Evolutionary conservation across 2,797 vertebrate genomes (phyloP), one percentile per base, ranked within the genome.

Genomic region (Scomberomorus guttatus): DNA sequence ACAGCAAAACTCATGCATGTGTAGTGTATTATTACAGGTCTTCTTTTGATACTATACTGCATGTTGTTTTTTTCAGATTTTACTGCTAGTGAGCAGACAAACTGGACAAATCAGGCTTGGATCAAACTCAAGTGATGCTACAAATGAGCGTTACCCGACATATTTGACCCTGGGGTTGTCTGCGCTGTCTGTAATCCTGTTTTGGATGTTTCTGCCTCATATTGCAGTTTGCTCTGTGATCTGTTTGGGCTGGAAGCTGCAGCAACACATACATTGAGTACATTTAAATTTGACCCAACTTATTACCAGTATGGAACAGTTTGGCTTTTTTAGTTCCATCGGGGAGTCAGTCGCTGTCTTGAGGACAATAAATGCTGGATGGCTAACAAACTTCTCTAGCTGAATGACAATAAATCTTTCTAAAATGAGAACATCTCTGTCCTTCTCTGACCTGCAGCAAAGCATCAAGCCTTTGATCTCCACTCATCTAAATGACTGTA

Each of bases 141-240:
- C n/a, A 13, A 51, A 56, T 2, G 29, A 81, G 15, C 1, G 0
- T 20, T 2, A 0, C 15, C 54, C 57, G 0, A 13, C 32, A 12
- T 10, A 37, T 24, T 34, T 69, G 50, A 54, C 58, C 34, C 65
- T 90, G 65, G 57, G 29, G 5, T 9, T 85, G n/a, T 85, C 74
- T 10, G 64, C 17, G 0, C 58, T 91, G 22, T 72, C 48, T 11
- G 50, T 67, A 0, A 15, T 29, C 24, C 51, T 89, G 11, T 65
- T 90, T 3, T 91, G 85, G 85, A 76, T 20, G 37, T 59, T 62
- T 37, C 61, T 83, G 60, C 86, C 85, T 80, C 57, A 60, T 8
- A 24, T 83, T 25, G 52, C 73, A 10, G 11, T 84, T 44, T 90
- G 57, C 42, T 66, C 60, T 60, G 13, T 69, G 59, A 60, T 90